phyloP scores from a whole-genome alignment of 2,113 vertebrate genomes.

The Aegithalos caudatus region DNA sequence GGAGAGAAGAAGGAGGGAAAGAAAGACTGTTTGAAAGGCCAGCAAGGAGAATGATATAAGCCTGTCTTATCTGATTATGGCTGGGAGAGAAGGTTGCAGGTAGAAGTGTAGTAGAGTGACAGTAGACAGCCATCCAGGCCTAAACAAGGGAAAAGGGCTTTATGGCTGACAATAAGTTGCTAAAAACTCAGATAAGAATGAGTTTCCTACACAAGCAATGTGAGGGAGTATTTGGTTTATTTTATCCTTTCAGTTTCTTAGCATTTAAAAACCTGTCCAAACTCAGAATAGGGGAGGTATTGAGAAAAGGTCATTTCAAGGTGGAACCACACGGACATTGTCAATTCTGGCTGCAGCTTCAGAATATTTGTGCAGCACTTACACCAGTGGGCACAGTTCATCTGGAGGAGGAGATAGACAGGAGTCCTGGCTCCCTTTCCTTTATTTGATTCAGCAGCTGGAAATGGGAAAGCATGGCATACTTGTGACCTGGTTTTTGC shows the following conservation, averaged over 20 bases:
- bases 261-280: neutral
- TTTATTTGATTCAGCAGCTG: neutral
- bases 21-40: neutral
- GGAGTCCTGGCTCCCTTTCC: neutral
- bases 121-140: neutral
- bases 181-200: neutral
- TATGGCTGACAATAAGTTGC: neutral
- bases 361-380: neutral
- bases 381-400: neutral
- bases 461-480: neutral
- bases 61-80: neutral
- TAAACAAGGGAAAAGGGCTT: neutral
- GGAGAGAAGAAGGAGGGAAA: neutral
- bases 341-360: neutral
- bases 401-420: neutral
- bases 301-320: neutral
- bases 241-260: neutral
- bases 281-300: rapidly evolving
- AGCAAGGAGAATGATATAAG: neutral
- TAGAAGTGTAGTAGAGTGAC: neutral
- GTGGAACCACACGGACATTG: rapidly evolving
- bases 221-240: neutral
- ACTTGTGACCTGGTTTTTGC: conserved; percentile 31
- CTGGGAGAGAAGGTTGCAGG: neutral
- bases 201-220: neutral